A percentile compares a stretch with the other conserved stretches of the same genome.
Conservation (phyloP, 1,140 invertebrate genomes). For the Hylyphantes graminicola region DNA sequence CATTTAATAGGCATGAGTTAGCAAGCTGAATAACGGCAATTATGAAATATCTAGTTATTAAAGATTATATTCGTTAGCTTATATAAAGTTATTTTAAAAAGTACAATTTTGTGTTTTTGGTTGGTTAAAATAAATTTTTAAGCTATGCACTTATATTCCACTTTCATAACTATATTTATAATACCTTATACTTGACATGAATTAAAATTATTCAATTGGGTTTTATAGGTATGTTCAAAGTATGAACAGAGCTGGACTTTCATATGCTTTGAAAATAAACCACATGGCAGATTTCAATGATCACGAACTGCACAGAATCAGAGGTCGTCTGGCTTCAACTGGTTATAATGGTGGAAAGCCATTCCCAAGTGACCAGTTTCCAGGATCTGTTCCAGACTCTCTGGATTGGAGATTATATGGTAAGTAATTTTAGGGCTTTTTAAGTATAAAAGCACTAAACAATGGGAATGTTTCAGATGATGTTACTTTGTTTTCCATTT, state of each 20-base stretch:
- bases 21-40: no score
- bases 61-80: no score
- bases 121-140: neutral
- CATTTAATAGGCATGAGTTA: no score
- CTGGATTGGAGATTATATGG: slow-evolving; percentile 90
- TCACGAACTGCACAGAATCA: slow-evolving; percentile 81
- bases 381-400: slow-evolving; percentile 73
- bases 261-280: slow-evolving; percentile 84
- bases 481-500: no score
- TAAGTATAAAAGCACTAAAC: neutral
- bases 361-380: slow-evolving; percentile 73
- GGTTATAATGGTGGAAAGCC: slow-evolving; percentile 80
- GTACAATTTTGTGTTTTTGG: neutral
- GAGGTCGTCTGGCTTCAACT: slow-evolving; percentile 77
- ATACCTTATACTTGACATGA: neutral
- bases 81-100: no score
- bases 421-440: slow-evolving; percentile 39
- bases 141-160: neutral
- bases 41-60: no score
- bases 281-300: slow-evolving; percentile 87
- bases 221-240: slow-evolving; percentile 81
- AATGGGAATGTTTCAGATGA: neutral
- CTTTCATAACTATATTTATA: no score
- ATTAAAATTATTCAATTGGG: neutral
- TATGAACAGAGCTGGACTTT: slow-evolving; percentile 80